Conservation (phyloP, 2,113 vertebrate species). For the Petrocephalus microphthalmus region DNA sequence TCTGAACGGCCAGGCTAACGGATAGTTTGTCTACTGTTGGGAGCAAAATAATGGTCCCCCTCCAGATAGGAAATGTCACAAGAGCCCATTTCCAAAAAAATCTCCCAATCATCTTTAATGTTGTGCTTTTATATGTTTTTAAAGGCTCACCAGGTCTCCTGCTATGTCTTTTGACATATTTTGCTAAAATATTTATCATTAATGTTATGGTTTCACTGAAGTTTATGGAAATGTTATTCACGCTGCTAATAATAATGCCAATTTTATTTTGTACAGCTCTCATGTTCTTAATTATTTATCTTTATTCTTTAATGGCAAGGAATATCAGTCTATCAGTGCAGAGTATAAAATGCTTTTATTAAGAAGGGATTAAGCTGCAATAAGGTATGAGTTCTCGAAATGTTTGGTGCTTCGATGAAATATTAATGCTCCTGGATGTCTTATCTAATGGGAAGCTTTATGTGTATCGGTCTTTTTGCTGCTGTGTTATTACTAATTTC, state of each 20-base stretch:
- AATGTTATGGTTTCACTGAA: background rate
- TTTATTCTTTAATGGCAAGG: background rate
- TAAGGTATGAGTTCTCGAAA: background rate
- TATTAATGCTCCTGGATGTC: background rate
- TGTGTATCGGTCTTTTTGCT: background rate
- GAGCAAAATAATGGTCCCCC: background rate
- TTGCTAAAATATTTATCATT: background rate
- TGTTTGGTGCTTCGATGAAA: background rate
- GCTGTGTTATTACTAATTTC: background rate
- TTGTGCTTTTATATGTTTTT: background rate
- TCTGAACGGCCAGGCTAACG: background rate
- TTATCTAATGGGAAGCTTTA: background rate
- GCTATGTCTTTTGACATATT: background rate
- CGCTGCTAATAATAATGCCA: background rate
- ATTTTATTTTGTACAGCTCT: background rate
- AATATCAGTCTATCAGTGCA: background rate
- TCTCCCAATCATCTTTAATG: background rate
- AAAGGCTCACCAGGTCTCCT: background rate
- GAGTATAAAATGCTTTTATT: background rate
- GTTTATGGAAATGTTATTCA: background rate
- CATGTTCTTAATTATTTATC: background rate
- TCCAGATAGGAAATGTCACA: background rate
- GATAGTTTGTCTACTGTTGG: background rate
- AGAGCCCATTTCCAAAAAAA: background rate
- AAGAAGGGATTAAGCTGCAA: conserved; percentile 1